Evolutionary conservation across 1,140 invertebrate species (phyloP).

Genomic region (Drosophila arawakana): DNA sequence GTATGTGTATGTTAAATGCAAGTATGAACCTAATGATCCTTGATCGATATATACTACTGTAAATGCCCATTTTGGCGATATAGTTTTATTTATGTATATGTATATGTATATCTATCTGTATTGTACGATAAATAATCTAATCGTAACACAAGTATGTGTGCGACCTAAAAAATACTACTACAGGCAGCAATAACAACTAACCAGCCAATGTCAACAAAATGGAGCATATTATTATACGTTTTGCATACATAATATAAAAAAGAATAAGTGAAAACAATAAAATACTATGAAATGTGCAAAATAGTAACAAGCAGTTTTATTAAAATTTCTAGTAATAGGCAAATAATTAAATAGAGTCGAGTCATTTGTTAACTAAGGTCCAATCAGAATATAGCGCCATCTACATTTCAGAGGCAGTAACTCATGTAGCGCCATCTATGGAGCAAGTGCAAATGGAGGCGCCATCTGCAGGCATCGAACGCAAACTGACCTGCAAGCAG

Average conservation of each 20-base stretch:
- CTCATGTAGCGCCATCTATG: no score
- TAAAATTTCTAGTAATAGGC: background rate
- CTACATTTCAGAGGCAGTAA: no score
- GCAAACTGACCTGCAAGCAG: no score
- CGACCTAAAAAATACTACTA: slow-evolving; percentile 31
- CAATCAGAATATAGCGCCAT: no score
- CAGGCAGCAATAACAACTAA: slow-evolving; percentile 46
- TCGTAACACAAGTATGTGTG: slow-evolving; percentile 37
- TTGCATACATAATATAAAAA: slow-evolving; percentile 49
- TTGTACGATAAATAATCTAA: slow-evolving; percentile 42
- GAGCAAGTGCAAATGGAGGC: no score
- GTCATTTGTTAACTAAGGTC: background rate
- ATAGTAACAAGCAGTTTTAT: background rate
- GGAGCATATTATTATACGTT: slow-evolving; percentile 43
- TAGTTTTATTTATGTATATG: slow-evolving; percentile 68
- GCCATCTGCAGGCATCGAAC: no score
- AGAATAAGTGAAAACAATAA: slow-evolving; percentile 38
- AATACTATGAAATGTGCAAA: slow-evolving; percentile 44
- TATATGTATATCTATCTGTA: slow-evolving; percentile 61
- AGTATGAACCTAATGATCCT: slow-evolving; percentile 60
- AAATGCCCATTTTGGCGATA: slow-evolving; percentile 56
- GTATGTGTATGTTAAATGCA: slow-evolving; percentile 7
- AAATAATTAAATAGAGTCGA: no score
- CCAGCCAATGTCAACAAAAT: slow-evolving; percentile 56
- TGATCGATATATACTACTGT: slow-evolving; percentile 54